Conservation (phyloP, 1,140 invertebrate species). For the Brachionus sp. region DNA sequence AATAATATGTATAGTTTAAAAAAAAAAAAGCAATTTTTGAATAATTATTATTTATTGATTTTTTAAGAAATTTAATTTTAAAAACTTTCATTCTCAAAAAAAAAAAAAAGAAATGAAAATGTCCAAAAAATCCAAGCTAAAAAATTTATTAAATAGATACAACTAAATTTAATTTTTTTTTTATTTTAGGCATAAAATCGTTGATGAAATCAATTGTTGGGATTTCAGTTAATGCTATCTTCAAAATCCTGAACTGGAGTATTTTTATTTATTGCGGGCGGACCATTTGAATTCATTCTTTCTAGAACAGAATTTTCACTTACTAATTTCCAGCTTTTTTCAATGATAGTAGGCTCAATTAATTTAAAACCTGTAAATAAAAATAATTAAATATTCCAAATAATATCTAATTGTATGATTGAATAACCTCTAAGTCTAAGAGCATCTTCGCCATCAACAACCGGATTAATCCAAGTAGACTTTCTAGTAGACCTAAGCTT, state of each 20-base stretch:
- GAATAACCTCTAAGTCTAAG: constrained; percentile 53
- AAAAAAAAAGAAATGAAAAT: too few species aligned
- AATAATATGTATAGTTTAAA: too few species aligned
- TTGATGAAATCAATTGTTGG: background rate
- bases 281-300: background rate
- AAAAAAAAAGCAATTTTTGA: too few species aligned
- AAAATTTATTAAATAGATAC: too few species aligned
- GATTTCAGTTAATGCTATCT: background rate
- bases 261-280: background rate
- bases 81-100: too few species aligned
- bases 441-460: constrained; percentile 57
- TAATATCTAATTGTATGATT: background rate
- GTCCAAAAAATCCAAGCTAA: too few species aligned
- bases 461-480: constrained; percentile 59
- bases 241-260: constrained; percentile 19
- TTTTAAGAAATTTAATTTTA: too few species aligned
- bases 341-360: background rate
- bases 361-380: constrained; percentile 23
- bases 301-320: background rate
- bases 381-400: background rate
- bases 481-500: constrained; percentile 51
- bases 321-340: constrained; percentile 32
- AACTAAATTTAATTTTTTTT: too few species aligned
- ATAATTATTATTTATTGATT: too few species aligned
- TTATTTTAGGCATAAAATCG: too few species aligned